phyloP scores from a whole-genome alignment of 1,140 invertebrate genomes.

The Papilio polyxenes region DNA sequence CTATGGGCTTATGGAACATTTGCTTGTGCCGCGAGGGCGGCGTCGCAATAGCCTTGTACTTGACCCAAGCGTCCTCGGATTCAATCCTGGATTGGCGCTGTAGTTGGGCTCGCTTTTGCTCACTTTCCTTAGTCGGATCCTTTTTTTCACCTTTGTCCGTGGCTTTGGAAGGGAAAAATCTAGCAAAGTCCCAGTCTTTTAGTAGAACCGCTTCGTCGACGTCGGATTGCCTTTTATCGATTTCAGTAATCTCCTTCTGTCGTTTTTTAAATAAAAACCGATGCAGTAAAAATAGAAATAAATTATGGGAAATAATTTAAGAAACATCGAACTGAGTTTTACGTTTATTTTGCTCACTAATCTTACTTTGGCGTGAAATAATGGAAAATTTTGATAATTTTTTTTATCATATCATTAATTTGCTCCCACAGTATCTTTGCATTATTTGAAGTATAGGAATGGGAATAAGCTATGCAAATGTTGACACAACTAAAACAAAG shows the following conservation, averaged over 20 bases:
- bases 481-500: conserved; percentile 11
- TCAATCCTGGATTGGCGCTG: conserved; percentile 72
- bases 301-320: conserved; percentile 59
- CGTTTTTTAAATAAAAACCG: conserved; percentile 69
- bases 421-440: conserved; percentile 1
- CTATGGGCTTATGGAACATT: conserved; percentile 64
- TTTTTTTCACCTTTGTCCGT: conserved; percentile 68
- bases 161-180: conserved; percentile 86
- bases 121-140: conserved; percentile 69
- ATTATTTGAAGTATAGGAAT: neutral
- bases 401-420: neutral
- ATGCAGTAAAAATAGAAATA: conserved; percentile 74
- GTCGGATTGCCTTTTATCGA: conserved; percentile 78
- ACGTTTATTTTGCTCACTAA: conserved; percentile 65
- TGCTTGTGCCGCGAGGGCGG: conserved; percentile 74
- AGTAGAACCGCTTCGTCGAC: conserved; percentile 87
- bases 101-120: conserved; percentile 66
- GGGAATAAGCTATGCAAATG: conserved; percentile 17
- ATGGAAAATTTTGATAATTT: neutral
- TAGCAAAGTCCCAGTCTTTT: conserved; percentile 91
- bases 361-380: conserved; percentile 78
- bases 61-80: conserved; percentile 74
- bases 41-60: conserved; percentile 76
- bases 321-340: conserved; percentile 44
- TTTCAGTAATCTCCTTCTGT: conserved; percentile 72